Conservation (phyloP, 2,113 vertebrate species). For the Mirza zaza region DNA sequence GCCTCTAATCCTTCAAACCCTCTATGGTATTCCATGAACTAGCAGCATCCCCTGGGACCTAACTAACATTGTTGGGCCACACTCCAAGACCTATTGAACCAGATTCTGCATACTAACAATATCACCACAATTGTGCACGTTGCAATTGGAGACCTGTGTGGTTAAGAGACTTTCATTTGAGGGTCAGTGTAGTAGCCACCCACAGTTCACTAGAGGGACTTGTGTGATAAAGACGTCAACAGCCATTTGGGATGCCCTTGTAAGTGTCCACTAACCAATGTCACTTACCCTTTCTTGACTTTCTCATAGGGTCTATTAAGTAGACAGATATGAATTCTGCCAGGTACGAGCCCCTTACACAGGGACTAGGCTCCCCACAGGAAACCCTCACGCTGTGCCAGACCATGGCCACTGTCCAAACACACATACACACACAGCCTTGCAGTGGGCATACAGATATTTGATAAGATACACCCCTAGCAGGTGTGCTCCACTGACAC, state of each 20-base stretch:
- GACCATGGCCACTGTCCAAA: background rate
- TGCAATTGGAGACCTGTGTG: background rate
- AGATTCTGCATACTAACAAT: background rate
- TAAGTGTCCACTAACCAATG: background rate
- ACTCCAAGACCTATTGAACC: background rate
- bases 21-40: background rate
- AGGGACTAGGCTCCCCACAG: background rate
- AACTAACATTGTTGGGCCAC: background rate
- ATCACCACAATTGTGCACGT: background rate
- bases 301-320: background rate
- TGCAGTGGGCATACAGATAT: background rate
- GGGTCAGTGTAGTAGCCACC: background rate
- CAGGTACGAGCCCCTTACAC: background rate
- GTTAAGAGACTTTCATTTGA: background rate
- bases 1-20: background rate
- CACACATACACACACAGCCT: background rate
- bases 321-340: background rate
- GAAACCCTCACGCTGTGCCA: background rate
- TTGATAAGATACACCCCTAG: rapidly evolving
- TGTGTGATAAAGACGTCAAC: background rate
- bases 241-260: background rate
- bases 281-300: background rate
- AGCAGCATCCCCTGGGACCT: background rate
- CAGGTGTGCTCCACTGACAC: background rate
- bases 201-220: background rate